Base-by-base conservation (phyloP, 1,140 invertebrate species). In the Odontomachus brunneus region DNA sequence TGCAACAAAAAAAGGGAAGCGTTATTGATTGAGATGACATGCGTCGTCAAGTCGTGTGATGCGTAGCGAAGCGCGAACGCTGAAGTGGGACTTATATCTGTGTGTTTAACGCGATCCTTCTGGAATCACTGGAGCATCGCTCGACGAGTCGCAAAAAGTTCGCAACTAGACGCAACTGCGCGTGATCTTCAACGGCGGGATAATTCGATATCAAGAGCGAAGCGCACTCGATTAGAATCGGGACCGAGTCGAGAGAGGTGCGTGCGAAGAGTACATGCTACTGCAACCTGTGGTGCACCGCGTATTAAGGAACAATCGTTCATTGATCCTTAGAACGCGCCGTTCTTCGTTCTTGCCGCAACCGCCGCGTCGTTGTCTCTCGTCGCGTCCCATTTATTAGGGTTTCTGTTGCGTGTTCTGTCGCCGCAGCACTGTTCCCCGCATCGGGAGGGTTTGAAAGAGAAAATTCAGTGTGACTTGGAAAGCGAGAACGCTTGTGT, bases 1-100 rank as follows among this genome's bases (percentile, higher is more conserved):
- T 96, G 92, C 12, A 89, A 89, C 71, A 84, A 3, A 87, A 81
- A 78, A 11, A 44, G 9, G 3, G 26, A 75, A 55, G 11, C 12
- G 12, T 63, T 55, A n/a, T 26, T 19, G 2, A 55, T 63, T 33
- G 38, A 17, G 29, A 48, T 48, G 33, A 59, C 33, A 59, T 17
- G n/a, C 75, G 26, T 17, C 48, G 65, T n/a, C n/a, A n/a, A 67
- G 0, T 69, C 48, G 74, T 57, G 48, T 78, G 51, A 80, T 80
- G 69, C 51, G 22, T 17, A 22, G 75, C 19, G 51, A 67, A 44
- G 49, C 65, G 29, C 65, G 49, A 44, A 33, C 75, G n/a, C 74
- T 48, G 29, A 80, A 44, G 33, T 26, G 63, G 33, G 51, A 80
- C 71, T 59, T 53, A 66, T 71, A 80, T 57, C 65, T 71, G 51